phyloP scores from a whole-genome alignment of 2,797 vertebrate species.

The Salarias fasciatus region DNA sequence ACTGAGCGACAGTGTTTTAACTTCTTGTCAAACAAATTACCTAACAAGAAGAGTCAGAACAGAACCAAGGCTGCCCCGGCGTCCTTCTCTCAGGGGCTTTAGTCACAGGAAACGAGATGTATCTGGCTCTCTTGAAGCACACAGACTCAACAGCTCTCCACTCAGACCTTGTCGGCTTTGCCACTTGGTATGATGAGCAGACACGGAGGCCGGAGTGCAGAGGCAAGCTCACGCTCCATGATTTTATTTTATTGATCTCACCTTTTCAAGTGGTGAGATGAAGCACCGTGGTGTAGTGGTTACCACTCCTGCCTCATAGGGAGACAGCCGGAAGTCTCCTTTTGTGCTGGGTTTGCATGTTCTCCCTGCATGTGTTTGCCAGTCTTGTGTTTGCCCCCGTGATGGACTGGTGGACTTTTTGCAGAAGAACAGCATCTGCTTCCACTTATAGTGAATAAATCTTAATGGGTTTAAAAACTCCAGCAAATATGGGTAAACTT shows the following conservation, averaged over 20 bases:
- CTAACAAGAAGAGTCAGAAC: neutral
- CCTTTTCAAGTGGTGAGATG: no score
- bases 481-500: slow-evolving; percentile 3
- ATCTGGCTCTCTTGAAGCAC: neutral
- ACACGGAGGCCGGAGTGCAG: neutral
- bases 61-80: neutral
- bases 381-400: no score
- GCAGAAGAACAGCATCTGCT: no score
- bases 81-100: neutral
- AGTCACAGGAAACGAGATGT: neutral
- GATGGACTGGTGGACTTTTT: no score
- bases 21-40: neutral
- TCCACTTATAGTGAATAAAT: slow-evolving; percentile 7
- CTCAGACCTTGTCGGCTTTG: neutral
- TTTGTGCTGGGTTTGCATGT: no score
- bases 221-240: neutral
- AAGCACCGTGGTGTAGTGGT: no score
- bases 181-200: slow-evolving; percentile 8
- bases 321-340: no score
- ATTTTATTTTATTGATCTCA: no score
- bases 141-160: slow-evolving; percentile 6
- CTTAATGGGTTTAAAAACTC: slow-evolving; percentile 27
- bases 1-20: neutral
- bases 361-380: no score
- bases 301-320: no score